Percentiles rank a stretch among this genome's conserved stretches.
These are phyloP conservation scores for Caenorhabditis remanei DNA, from an alignment of 1,140 invertebrate genomes.

Conservation along the genomic window DNA sequence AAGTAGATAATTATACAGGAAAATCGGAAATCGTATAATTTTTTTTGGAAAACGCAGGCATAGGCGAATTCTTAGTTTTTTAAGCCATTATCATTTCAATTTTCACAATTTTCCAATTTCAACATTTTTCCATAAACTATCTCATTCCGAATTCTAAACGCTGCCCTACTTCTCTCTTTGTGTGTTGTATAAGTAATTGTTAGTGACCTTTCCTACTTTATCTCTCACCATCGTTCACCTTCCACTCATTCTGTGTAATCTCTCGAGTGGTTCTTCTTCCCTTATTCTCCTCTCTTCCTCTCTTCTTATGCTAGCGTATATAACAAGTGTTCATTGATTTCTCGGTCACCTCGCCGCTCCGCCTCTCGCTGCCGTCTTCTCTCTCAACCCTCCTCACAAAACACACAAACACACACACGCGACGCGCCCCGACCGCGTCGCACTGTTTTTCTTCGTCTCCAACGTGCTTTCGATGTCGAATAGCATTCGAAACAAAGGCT, in stretches of 20 bases:
- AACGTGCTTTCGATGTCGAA: background rate
- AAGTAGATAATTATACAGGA: no score
- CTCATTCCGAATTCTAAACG: no score
- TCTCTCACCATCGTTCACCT: background rate
- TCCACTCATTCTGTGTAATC: no score
- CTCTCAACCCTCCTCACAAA: background rate
- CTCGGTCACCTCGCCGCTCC: background rate
- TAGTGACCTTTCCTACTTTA: background rate
- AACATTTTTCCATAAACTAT: no score
- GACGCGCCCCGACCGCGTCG: background rate
- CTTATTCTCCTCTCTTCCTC: no score
- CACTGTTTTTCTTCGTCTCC: background rate
- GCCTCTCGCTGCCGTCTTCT: background rate
- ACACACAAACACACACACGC: background rate
- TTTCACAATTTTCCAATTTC: no score
- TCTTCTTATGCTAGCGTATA: background rate
- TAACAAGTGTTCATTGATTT: conserved; percentile 3
- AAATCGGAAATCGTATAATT: no score
- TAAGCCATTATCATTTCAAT: no score
- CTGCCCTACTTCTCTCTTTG: no score
- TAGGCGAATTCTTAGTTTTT: no score
- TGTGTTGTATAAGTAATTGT: background rate
- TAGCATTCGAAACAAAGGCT: no score
- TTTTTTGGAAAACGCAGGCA: no score
- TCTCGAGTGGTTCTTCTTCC: background rate